These are phyloP conservation scores for Vidua chalybeata DNA, from an alignment of 2,113 vertebrate species.

Conservation along the genomic window DNA sequence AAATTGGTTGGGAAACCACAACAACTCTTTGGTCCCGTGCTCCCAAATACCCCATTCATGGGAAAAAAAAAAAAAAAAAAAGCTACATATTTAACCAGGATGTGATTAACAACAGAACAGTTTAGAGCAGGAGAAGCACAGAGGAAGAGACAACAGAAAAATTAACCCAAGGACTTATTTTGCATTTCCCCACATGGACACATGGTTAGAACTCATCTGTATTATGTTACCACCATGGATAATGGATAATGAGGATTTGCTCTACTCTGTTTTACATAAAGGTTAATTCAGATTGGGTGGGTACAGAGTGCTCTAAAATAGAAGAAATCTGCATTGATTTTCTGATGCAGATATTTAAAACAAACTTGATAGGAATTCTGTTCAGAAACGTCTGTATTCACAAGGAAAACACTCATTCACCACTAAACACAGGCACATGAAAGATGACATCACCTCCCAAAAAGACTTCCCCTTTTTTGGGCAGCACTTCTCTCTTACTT, in stretches of 20 bases:
- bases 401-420: not conserved
- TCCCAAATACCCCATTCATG: not conserved
- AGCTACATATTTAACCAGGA: not conserved
- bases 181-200: not conserved
- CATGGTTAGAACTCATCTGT: not conserved
- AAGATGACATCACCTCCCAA: constrained; percentile 9
- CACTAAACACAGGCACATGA: not conserved
- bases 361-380: not conserved
- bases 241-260: not conserved
- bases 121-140: not conserved
- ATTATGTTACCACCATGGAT: not conserved
- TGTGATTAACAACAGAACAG: not conserved
- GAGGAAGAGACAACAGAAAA: not conserved
- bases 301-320: not conserved
- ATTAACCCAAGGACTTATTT: not conserved
- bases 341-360: not conserved
- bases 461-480: not conserved
- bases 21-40: not conserved
- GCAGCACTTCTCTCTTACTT: not conserved
- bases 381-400: not conserved
- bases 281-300: not conserved
- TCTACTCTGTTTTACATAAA: not conserved
- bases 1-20: constrained; percentile 7
- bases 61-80: not conserved
- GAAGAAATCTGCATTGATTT: not conserved